Base-by-base conservation (phyloP, 2,888 invertebrate genomes). In the Yponomeuta cagnagella region DNA sequence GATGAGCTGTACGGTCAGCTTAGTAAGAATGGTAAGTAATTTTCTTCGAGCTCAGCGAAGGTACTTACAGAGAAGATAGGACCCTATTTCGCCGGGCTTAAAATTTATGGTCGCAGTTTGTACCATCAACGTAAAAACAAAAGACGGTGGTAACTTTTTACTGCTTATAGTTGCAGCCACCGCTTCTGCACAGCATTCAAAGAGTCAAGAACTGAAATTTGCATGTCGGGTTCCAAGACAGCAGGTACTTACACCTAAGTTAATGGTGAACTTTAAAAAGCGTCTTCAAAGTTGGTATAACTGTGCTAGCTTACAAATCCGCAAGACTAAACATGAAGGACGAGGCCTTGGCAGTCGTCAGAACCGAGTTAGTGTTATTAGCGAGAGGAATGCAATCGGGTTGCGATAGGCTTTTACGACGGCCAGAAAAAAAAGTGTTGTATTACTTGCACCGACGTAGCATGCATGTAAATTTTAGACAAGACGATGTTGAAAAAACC, bases 111-210 rank as follows among this genome's bases (percentile, higher is more conserved):
- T 58, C 15, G 52, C 52, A 58, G 52, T 58, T 58, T 58, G 52
- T 58, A 58, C 52, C 52, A 58, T 58, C 52, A 58, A 58, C 52
- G 52, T 58, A 58, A 58, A 58, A 58, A 58, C 52, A 58, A 15
- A 58, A 58, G 52, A 58, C 52, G 15, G 52, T 58, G 52, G 52
- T 58, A 58, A 58, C 52, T 58, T 58, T 58, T 58, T 58, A 58
- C 52, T 12, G 52, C 52, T 58, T 58, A 58, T 58, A 58, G 52
- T 58, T 58, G 52, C 52, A 58, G 2, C 52, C 52, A 58, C 52
- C 52, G 52, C 5, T 58, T 58, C 15, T 58, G 52, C 52, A 58
- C 15, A 4, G 52, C 52, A 58, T 58, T 58, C 52, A 58, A 15
- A 58, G 52, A 58, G 52, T 15, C 52, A 58, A 58, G 52, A 58